A percentile compares a stretch with the other conserved stretches of the same genome.
phyloP scores from a whole-genome alignment of 2,888 invertebrate genomes.

The Arge pagana region DNA sequence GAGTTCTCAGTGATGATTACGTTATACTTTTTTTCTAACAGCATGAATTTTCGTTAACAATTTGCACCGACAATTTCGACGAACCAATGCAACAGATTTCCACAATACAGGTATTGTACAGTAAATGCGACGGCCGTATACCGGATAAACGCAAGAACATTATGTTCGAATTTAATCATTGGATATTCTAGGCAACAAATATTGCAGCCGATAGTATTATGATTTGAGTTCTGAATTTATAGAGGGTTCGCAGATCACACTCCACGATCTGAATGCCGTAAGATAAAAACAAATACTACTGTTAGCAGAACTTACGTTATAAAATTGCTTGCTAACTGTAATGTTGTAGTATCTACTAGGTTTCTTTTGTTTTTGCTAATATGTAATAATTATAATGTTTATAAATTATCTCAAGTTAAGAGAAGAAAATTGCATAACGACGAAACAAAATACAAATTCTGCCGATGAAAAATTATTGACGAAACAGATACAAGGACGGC shows the following conservation, averaged over 20 bases:
- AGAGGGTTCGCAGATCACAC: too few relatives aligned
- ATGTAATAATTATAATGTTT: slow-evolving; percentile 30
- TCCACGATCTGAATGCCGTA: too few relatives aligned
- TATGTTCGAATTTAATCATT: neutral
- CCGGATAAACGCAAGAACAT: neutral
- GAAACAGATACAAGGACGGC: neutral
- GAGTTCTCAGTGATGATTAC: slow-evolving; percentile 22
- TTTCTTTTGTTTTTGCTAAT: slow-evolving; percentile 49
- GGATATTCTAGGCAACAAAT: neutral
- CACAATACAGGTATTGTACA: neutral
- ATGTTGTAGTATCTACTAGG: slow-evolving; percentile 54
- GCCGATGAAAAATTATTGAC: slow-evolving; percentile 22
- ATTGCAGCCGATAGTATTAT: too few relatives aligned
- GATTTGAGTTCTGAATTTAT: neutral
- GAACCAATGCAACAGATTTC: too few relatives aligned
- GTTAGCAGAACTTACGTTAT: slow-evolving; percentile 31
- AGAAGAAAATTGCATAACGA: slow-evolving; percentile 24
- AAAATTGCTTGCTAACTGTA: slow-evolving; percentile 54
- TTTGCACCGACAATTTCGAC: too few relatives aligned
- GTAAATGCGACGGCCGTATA: neutral
- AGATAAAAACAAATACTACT: slow-evolving; percentile 11
- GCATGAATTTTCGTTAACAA: slow-evolving; percentile 6
- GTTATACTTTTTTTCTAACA: slow-evolving; percentile 17
- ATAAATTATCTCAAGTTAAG: slow-evolving; percentile 35
- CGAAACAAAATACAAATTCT: slow-evolving; percentile 23